phyloP scores from a whole-genome alignment of 2,888 invertebrate genomes.

The Tolmerus cingulatus region DNA sequence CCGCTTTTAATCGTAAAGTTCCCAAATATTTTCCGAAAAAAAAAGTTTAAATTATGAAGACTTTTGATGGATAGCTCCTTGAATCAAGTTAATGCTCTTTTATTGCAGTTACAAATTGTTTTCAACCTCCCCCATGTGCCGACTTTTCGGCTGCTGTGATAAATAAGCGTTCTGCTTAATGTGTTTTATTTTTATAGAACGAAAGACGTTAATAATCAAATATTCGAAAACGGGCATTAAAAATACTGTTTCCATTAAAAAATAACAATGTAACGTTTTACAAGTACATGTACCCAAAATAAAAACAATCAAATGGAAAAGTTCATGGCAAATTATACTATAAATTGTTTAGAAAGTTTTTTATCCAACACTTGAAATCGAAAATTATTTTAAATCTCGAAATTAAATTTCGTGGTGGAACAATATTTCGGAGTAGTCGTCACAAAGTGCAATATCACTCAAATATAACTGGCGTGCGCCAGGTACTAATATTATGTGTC shows the following conservation, averaged over 20 bases:
- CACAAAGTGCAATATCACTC: no score
- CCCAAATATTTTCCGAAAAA: background rate
- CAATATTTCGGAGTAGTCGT: no score
- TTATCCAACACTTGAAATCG: background rate
- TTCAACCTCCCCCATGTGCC: background rate
- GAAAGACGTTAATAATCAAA: background rate
- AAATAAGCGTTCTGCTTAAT: background rate
- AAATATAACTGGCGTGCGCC: no score
- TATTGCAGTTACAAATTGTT: conserved; percentile 33
- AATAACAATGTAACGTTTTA: background rate
- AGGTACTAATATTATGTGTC: no score
- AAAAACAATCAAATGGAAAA: background rate
- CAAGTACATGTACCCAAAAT: background rate
- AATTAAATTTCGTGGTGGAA: no score
- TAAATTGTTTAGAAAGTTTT: background rate
- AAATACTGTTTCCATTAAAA: background rate
- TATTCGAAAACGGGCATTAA: background rate
- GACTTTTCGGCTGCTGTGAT: background rate
- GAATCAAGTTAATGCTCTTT: conserved; percentile 22
- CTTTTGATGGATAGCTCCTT: conserved; percentile 24
- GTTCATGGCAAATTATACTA: background rate
- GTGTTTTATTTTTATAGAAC: background rate
- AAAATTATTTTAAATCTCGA: background rate
- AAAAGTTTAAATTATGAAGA: conserved; percentile 35
- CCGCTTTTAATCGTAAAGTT: background rate